Conservation (phyloP, 2,797 vertebrate genomes). For the Pteropus rufus region DNA sequence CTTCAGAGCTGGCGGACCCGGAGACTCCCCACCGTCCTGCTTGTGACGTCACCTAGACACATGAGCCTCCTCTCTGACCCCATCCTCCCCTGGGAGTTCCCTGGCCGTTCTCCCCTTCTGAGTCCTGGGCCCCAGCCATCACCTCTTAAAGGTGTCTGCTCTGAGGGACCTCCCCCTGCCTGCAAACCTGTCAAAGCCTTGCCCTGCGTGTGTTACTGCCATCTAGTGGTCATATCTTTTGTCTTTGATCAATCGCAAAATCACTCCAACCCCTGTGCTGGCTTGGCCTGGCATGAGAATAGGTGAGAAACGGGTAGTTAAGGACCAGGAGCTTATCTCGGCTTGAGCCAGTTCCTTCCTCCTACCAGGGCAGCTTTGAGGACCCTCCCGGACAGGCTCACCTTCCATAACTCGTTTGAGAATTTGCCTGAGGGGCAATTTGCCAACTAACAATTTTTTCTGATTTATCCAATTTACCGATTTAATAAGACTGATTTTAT, state of each 20-base stretch:
- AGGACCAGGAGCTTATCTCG: neutral
- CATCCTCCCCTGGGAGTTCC: neutral
- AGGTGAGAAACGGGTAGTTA: neutral
- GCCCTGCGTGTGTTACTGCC: neutral
- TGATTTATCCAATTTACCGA: neutral
- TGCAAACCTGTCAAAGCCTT: neutral
- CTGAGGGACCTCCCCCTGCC: neutral
- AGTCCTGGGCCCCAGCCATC: neutral
- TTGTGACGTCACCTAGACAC: neutral
- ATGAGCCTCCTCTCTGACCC: neutral
- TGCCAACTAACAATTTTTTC: neutral
- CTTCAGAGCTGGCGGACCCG: neutral
- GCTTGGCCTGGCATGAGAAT: too few relatives aligned
- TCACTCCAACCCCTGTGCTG: neutral
- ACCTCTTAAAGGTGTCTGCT: neutral
- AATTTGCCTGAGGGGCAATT: neutral
- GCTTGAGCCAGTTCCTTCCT: neutral
- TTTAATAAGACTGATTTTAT: neutral
- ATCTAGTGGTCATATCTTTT: neutral
- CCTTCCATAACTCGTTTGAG: neutral
- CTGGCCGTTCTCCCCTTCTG: neutral
- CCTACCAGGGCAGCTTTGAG: neutral
- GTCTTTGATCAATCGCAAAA: neutral
- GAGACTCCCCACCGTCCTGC: neutral
- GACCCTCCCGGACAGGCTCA: neutral